Evolutionary conservation across 2,888 invertebrate genomes (phyloP), one percentile per base, ranked within the genome.

Genomic region (Lycaena phlaeas): DNA sequence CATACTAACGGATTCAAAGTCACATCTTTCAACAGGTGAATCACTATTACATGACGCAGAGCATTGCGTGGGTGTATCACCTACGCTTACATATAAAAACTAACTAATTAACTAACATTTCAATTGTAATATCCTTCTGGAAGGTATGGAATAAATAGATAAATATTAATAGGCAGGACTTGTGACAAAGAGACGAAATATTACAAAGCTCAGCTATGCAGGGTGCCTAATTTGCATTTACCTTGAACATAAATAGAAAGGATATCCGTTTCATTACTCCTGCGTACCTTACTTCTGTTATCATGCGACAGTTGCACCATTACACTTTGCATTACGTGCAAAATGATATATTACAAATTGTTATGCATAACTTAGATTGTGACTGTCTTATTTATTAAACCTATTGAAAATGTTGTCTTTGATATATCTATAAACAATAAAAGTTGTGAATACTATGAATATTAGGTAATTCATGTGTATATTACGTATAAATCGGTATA

Each of bases 231-330:
- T 73, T 59, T 67, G 58, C 68, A 68, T 73, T 66, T 75, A 74
- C 79, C 79, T 77, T 79, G 78, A 65, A 63, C 70, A 61, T 52
- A 72, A 72, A 71, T 76, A 68, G 77, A 78, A 79, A 78, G 79
- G 79, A 81, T 76, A 79, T 82, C 81, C 81, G 78, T 67, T 74
- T 69, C 60, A 43, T 41, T 42, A 27, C 31, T 40, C 40, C 39
- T 28, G 37, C 27, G 26, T 27, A 18, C 22, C 28, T 38, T 28
- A 18, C n/a, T 18, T 38, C 14, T 22, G 28, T 38, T 38, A 38
- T 38, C 28, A 38, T 27, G 15, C 27, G 26, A 14, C 14, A 25
- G 25, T 36, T 14, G n/a, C 14, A 36, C 15, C 14, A 38, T 12
- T 28, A 15, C 27, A 38, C 38, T 28, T 27, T 38, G 12, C 17